Evolutionary conservation across 2,888 invertebrate genomes (phyloP).

Genomic region (Acronicta alni): DNA sequence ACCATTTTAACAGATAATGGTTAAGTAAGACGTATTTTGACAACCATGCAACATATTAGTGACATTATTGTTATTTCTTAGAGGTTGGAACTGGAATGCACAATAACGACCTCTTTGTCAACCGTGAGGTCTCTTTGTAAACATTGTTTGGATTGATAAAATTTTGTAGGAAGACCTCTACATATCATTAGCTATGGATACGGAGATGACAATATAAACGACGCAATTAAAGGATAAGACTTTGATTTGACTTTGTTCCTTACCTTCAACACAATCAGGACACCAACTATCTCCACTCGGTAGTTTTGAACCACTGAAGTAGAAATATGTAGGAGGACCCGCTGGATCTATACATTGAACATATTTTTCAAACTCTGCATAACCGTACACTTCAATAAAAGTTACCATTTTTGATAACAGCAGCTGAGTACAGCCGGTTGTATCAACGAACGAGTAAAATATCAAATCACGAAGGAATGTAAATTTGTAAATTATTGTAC

Average conservation of each 20-base stretch:
- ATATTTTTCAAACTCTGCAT: constrained; percentile 90
- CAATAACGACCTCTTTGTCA: neutral
- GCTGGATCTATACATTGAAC: constrained; percentile 84
- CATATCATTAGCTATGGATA: too few relatives aligned
- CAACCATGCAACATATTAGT: neutral
- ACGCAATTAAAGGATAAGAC: too few relatives aligned
- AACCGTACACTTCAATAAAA: constrained; percentile 86
- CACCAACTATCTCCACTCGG: constrained; percentile 95
- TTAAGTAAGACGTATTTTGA: neutral
- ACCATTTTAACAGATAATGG: constrained; percentile 21
- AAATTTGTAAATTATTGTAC: too few relatives aligned
- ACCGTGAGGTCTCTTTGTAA: neutral
- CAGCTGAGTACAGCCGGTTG: neutral
- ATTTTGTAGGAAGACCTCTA: too few relatives aligned
- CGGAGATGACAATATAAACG: too few relatives aligned
- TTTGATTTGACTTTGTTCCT: neutral
- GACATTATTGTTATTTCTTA: neutral
- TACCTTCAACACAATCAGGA: constrained; percentile 95
- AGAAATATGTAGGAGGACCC: constrained; percentile 83
- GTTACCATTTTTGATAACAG: constrained; percentile 67
- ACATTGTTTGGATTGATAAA: neutral
- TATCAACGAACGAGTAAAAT: neutral
- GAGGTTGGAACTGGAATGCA: neutral
- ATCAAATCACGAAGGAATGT: too few relatives aligned
- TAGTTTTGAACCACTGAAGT: constrained; percentile 91